Base-by-base conservation (phyloP, 2,888 invertebrate species). In the Hirtodrosophila trivittata region DNA sequence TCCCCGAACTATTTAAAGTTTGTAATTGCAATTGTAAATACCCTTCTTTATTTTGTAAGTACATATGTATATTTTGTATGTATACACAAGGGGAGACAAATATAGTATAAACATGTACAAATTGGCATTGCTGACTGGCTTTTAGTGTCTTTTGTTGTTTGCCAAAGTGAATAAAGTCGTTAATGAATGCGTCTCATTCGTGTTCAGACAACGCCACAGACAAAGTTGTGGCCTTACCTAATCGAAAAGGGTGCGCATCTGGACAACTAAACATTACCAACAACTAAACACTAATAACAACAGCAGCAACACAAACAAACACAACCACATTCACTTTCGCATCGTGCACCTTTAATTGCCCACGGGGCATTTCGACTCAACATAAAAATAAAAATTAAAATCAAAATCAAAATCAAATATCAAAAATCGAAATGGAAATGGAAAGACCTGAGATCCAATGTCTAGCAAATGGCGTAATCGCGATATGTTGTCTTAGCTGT, bases 301-400 rank as follows among this genome's bases (percentile, higher is more conserved):
- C 25, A 25, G 6, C 25, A 25, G 32, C 45, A 38, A 16, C 25
- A 71, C 3, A 3, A 25, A 25, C 25, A 4, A 25, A 3, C 3
- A 25, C 25, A 25, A 13, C 6, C 37, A 84, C 84, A 84, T 80
- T 80, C 84, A 81, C 84, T 84, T 80, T 77, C 77, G 68, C 73
- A 69, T 75, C 81, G 81, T 78, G 78, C 78, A 77, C 46, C 71
- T 68, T 80, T 81, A 84, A 84, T 84, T 80, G 84, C 77, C 81
- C 71, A 62, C 66, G 75, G 81, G 81, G 74, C 75, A 75, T 21
- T 21, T 21, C 18, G 5, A 21, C 33, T 41, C 32, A 37, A 64
- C 42, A 55, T 41, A 32, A 5, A 21, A 46, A 46, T 2, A 45
- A 37, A 28, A 25, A 25, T 25, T 6, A 25, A 25, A 25, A 25